These are phyloP conservation scores for Cryptocephalus primarius DNA, from an alignment of 2,888 invertebrate genomes.

Conservation along the genomic window DNA sequence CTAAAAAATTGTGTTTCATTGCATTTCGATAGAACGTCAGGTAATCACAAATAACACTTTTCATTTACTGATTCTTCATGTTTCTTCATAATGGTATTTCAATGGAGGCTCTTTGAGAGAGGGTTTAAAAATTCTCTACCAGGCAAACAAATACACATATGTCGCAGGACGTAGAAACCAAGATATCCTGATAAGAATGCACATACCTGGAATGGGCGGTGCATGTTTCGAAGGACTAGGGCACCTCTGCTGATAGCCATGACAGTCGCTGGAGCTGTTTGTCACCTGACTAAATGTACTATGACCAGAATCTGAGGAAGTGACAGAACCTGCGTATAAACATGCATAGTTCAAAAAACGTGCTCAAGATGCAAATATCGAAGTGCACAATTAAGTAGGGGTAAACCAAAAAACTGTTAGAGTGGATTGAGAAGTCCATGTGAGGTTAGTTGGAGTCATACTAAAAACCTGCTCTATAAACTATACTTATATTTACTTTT, in stretches of 20 bases:
- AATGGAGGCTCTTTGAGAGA: neutral
- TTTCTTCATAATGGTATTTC: too few species aligned
- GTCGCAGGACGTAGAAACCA: neutral
- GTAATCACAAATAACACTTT: too few species aligned
- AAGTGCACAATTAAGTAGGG: neutral
- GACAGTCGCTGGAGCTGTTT: constrained; percentile 39
- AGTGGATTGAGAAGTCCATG: too few species aligned
- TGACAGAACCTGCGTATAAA: constrained; percentile 61
- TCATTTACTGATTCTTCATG: too few species aligned
- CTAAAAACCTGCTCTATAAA: too few species aligned
- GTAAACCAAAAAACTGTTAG: too few species aligned
- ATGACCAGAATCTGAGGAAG: constrained; percentile 86
- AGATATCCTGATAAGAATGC: constrained; percentile 2
- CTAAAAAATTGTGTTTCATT: too few species aligned
- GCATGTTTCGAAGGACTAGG: constrained; percentile 33
- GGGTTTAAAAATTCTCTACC: neutral
- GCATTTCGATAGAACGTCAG: too few species aligned
- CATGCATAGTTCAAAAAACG: constrained; percentile 21
- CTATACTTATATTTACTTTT: neutral
- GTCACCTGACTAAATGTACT: constrained; percentile 60
- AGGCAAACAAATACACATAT: neutral
- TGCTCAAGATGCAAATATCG: constrained; percentile 6
- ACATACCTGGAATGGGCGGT: constrained; percentile 33
- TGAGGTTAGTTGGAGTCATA: too few species aligned
- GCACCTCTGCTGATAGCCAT: constrained; percentile 31